These are phyloP conservation scores for Camelus dromedarius DNA, from an alignment of 2,113 vertebrate species.

Conservation along the genomic window DNA sequence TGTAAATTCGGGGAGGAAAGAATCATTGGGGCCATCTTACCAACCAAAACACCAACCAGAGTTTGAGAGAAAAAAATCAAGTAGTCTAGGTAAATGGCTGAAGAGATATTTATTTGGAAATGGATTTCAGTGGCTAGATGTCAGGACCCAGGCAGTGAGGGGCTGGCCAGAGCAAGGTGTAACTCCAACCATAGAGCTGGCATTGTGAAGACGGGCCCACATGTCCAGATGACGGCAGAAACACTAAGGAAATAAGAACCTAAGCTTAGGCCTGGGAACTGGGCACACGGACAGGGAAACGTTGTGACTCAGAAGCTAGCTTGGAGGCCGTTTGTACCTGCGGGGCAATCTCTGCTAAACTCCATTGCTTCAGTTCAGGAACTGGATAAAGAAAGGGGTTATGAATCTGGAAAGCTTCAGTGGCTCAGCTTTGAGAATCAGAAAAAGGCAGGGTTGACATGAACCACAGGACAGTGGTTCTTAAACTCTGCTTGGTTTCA, in stretches of 20 bases:
- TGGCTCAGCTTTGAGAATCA: neutral
- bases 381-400: neutral
- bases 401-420: neutral
- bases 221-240: neutral
- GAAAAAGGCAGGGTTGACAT: neutral
- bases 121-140: neutral
- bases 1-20: neutral
- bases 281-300: neutral
- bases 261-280: neutral
- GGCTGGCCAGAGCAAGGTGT: neutral
- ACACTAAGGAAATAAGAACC: neutral
- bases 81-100: neutral
- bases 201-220: neutral
- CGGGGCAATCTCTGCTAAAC: too few relatives aligned
- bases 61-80: neutral
- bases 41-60: neutral
- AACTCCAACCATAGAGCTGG: neutral
- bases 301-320: neutral
- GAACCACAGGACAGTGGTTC: neutral
- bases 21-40: neutral
- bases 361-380: neutral
- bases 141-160: neutral
- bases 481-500: neutral
- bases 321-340: neutral
- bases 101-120: neutral